Evolutionary conservation across 2,113 vertebrate genomes (phyloP), one percentile per base, ranked within the genome.

Genomic region (Cyanistes caeruleus): DNA sequence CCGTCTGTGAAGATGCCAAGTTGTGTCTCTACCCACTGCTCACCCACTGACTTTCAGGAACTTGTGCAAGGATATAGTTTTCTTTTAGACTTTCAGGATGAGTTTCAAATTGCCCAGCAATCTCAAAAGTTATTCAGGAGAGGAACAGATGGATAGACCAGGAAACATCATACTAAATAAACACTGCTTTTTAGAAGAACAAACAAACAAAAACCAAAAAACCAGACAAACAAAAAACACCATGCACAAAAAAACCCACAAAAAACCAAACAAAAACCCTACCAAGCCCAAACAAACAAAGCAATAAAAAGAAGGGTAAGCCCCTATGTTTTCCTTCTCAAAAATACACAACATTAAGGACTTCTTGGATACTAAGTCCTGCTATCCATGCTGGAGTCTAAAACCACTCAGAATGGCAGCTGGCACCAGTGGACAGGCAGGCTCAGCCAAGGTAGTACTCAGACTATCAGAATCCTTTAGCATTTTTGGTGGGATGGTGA

Each of bases 401-500:
- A 89, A 67, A 82, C 58, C 31, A 33, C 24, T 53, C 24, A 25
- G 68, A 89, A 76, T 75, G 62, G 55, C 79, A 46, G 76, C 51
- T 93, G 79, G 70, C 84, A 85, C 19, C 27, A 46, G 33, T 25
- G 41, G 84, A 73, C 39, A 75, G 5, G 19, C 21, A 76, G 48
- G n/a, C 48, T 96, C 30, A 67, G 89, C 81, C 68, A 78, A 49
- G 68, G 56, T 13, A 70, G 48, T 33, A n/a, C 62, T 78, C 2
- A 35, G 90, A 44, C 44, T 59, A 77, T 91, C 60, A 87, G 31
- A 35, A 44, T 52, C 65, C 59, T 73, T 51, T 23, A 86, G 83
- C 64, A 55, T 92, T 94, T 95, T 95, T 97, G 93, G 68, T 95
- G 87, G 58, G 74, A 52, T 51, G 58, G 76, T 96, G 95, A 97